phyloP scores from a whole-genome alignment of 2,888 invertebrate genomes.

The Nezara viridula region DNA sequence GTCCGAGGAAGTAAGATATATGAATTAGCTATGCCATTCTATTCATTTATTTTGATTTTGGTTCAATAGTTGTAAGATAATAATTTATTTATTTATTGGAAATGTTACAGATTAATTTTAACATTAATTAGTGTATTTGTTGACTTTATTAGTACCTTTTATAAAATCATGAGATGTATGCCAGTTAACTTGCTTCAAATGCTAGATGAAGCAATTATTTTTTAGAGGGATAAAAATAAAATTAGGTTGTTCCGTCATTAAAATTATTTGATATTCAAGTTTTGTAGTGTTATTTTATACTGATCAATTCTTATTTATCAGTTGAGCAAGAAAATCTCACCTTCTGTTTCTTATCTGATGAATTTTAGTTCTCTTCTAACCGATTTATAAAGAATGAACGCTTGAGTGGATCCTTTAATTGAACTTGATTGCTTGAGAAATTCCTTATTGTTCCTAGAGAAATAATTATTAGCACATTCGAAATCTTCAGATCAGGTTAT shows the following conservation, averaged over 20 bases:
- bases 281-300: neutral
- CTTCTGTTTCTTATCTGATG: neutral
- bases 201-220: neutral
- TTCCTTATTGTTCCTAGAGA: neutral
- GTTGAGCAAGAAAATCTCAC: neutral
- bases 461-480: neutral
- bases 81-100: neutral
- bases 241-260: neutral
- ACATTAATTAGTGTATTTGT: neutral
- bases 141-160: neutral
- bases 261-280: neutral
- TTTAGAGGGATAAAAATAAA: neutral
- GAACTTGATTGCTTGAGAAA: neutral
- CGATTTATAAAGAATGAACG: neutral
- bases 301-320: neutral
- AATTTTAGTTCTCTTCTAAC: neutral
- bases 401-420: neutral
- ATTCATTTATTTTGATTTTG: conserved; percentile 6
- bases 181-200: too few relatives aligned
- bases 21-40: conserved; percentile 65
- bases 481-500: neutral
- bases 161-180: neutral
- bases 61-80: neutral
- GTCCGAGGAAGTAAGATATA: conserved; percentile 77
- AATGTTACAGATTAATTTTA: neutral